Evolutionary conservation across 2,888 invertebrate genomes (phyloP), one percentile per base, ranked within the genome.

Genomic region (Catocala sponsa): DNA sequence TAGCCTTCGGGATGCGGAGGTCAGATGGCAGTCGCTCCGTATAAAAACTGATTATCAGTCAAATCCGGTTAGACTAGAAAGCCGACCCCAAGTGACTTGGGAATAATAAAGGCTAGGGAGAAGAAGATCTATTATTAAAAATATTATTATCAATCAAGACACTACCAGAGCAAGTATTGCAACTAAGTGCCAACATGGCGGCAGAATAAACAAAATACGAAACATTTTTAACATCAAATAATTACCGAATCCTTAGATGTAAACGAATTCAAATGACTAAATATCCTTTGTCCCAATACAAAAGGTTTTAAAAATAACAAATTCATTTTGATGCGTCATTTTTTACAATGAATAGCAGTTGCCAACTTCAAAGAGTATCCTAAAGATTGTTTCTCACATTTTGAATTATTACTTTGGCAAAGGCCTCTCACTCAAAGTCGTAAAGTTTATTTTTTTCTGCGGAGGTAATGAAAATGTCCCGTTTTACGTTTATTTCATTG

Each of bases 381-480:
- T 38, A 53, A 44, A 54, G 46, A 42, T 32, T 64, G 63, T 78
- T 65, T 70, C 63, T 66, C 47, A 54, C 63, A 60, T 79, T 78
- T 68, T 72, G 60, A 70, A 79, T 74, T 72, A 71, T 73, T 69
- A 62, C 65, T 59, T 59, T 25, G 49, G 52, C 62, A 61, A 63
- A 69, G 57, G 59, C 60, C 50, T 65, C 60, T 70, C 58, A 67
- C 60, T 65, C 59, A 55, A 65, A 71, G 67, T 66, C 67, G 66
- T 70, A 70, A 71, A 35, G 52, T 56, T 60, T 64, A n/a, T 64
- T 65, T 62, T 71, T 74, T 78, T 78, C 69, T 65, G 68, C 65
- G 56, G 59, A 62, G 58, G 73, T 74, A 77, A 80, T 76, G 74
- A 77, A 74, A 79, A 78, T 74, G 74, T 75, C 70, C 52, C 60